Percentiles rank a stretch among this genome's conserved stretches.
Evolutionary conservation across 2,888 invertebrate genomes (phyloP).

Genomic region (Allophyes oxyacanthae): DNA sequence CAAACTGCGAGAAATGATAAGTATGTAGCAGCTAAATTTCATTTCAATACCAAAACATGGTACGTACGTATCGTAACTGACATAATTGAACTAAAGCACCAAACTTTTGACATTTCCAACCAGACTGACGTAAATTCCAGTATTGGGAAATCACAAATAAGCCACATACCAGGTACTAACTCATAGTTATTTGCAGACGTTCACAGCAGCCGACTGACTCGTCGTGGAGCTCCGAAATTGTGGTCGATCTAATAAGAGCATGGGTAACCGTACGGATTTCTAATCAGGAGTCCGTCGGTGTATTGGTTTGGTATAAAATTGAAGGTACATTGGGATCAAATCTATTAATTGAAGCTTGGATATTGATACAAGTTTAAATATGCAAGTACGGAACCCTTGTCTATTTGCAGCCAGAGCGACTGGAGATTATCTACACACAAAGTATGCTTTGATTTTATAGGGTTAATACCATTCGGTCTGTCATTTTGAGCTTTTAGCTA

Average conservation of each 20-base stretch:
- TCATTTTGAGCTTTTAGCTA: too few species aligned
- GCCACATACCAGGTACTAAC: conserved; percentile 22
- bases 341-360: not conserved
- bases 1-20: too few species aligned
- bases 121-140: not conserved
- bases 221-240: conserved; percentile 35
- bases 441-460: too few species aligned
- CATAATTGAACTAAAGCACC: not conserved
- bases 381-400: too few species aligned
- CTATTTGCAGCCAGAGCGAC: too few species aligned
- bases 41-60: too few species aligned
- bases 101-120: conserved; percentile 1
- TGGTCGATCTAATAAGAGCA: conserved; percentile 46
- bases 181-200: conserved; percentile 47
- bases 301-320: conserved; percentile 25
- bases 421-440: too few species aligned
- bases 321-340: conserved; percentile 7
- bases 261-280: conserved; percentile 50
- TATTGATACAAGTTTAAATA: not conserved
- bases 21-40: too few species aligned
- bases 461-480: too few species aligned
- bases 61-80: too few species aligned
- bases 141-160: conserved; percentile 17
- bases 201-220: conserved; percentile 22
- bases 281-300: conserved; percentile 35